Base-by-base conservation (phyloP, 2,113 vertebrate genomes). In the Riparia riparia region DNA sequence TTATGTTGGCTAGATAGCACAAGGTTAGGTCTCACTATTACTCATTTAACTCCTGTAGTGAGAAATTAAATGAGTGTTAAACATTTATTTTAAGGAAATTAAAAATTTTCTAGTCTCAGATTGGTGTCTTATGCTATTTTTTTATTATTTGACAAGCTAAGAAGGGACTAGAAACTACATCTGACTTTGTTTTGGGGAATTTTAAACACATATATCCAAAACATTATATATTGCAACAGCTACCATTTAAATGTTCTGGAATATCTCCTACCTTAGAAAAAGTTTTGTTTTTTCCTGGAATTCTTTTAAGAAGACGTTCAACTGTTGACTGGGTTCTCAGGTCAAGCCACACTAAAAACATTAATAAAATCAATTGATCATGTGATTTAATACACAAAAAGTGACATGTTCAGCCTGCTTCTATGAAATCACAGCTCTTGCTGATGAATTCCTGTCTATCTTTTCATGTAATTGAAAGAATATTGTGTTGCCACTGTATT, bases 281-380 rank as follows among this genome's bases (percentile, higher is more conserved):
- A 94, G 98, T 98, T 97, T 99, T 99, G 97, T 99, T 98, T 68
- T 97, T 98, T 84, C 98, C 99, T 68, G 99, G 99, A 73, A 99
- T 97, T 98, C 98, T 99, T 97, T 98, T 98, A 94, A 99, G 99
- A 90, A 99, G 99, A n/a, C 93, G 95, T 78, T 99, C 99, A 94
- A 99, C 99, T 3, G 99, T 99, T 57, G 99, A 98, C 97, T 99
- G 99, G 19, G 99, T 99, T 91, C 99, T 99, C 92, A 99, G 97
- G 96, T 99, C 99, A 97, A 99, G 97, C 99, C 99, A 99, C 66
- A 99, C 99, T 99, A 92, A 42, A 94, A 96, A 32, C 17, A 78
- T 50, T 79, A 98, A 95, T 89, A 91, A 77, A 94, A 82, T 50
- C 10, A 82, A 65, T 10, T 19, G 12, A 74, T 54, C 32, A 70